Conservation (phyloP, 2,113 vertebrate genomes). For the Tachycineta bicolor region DNA sequence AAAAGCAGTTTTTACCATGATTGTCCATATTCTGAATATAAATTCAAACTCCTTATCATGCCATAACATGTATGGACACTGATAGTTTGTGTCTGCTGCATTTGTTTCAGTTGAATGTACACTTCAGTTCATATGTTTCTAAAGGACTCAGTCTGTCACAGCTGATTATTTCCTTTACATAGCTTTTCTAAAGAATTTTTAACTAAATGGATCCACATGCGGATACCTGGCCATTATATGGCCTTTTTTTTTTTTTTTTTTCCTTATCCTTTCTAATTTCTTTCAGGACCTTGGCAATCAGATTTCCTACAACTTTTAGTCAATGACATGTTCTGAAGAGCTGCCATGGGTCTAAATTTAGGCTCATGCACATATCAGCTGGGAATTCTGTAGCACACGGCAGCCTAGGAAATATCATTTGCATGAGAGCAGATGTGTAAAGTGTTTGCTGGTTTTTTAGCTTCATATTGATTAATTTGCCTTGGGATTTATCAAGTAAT, state of each 20-base stretch:
- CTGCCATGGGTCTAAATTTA: background rate
- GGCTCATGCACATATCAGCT: background rate
- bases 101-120: background rate
- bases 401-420: background rate
- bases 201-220: background rate
- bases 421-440: slow-evolving; percentile 1
- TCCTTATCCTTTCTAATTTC: background rate
- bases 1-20: background rate
- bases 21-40: background rate
- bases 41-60: background rate
- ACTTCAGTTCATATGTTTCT: background rate
- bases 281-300: background rate
- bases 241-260: background rate
- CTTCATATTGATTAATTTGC: slow-evolving; percentile 47
- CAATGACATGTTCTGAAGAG: background rate
- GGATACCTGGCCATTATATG: background rate
- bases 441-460: background rate
- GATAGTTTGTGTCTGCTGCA: background rate
- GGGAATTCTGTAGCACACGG: background rate
- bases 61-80: background rate
- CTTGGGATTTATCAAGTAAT: slow-evolving; percentile 52
- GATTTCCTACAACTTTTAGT: slow-evolving; percentile 7
- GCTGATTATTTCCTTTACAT: background rate
- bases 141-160: background rate
- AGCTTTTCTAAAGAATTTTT: background rate